Conservation (phyloP, 2,888 invertebrate genomes). For the Tanypteryx hageni region DNA sequence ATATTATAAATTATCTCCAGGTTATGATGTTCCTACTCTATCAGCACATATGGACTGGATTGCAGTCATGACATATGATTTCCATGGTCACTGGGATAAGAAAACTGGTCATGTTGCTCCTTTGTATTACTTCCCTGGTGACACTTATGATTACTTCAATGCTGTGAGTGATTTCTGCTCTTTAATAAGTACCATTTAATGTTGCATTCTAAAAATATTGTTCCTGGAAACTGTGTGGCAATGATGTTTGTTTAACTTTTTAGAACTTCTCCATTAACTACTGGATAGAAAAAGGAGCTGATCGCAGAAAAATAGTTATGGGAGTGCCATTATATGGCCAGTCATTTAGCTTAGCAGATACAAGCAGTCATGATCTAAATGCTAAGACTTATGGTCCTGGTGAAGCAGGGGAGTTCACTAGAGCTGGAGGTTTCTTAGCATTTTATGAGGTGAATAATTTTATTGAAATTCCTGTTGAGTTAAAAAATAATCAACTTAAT, state of each 20-base stretch:
- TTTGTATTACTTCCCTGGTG: conserved; percentile 70
- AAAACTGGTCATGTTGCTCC: conserved; percentile 73
- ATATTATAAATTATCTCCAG: conserved; percentile 67
- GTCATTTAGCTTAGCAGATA: conserved; percentile 76
- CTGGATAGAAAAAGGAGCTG: conserved; percentile 83
- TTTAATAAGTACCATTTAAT: background rate
- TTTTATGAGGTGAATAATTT: conserved; percentile 83
- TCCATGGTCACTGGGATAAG: conserved; percentile 72
- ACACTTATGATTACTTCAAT: conserved; percentile 70
- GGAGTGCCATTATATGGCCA: conserved; percentile 75
- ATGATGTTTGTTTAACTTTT: conserved; percentile 67
- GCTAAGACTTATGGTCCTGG: conserved; percentile 82
- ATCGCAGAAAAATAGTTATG: conserved; percentile 82
- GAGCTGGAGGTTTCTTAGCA: conserved; percentile 85
- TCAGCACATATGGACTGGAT: conserved; percentile 72
- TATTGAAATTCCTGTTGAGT: no score
- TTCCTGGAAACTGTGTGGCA: background rate
- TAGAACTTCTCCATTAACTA: conserved; percentile 84
- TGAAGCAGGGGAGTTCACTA: conserved; percentile 82
- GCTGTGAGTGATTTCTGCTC: conserved; percentile 68
- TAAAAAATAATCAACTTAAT: no score
- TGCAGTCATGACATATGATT: conserved; percentile 73
- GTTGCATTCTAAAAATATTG: no score
- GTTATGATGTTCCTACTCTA: conserved; percentile 71
- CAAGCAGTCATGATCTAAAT: conserved; percentile 77